phyloP scores from a whole-genome alignment of 1,140 invertebrate species.

The Telenomus remus region DNA sequence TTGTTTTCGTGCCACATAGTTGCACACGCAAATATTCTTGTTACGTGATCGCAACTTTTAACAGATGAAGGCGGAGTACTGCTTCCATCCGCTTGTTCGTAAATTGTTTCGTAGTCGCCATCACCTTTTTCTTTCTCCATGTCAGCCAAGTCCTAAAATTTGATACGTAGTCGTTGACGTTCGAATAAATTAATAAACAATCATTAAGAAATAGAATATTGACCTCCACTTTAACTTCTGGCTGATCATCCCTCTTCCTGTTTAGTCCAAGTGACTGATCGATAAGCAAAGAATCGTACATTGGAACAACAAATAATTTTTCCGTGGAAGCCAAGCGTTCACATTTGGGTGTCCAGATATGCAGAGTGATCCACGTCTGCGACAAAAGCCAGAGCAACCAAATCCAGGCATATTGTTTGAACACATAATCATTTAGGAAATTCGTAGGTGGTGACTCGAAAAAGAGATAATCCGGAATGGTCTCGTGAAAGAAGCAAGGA shows the following conservation, averaged over 20 bases:
- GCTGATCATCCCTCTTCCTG: slow-evolving; percentile 93
- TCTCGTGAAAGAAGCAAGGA: slow-evolving; percentile 90
- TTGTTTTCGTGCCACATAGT: slow-evolving; percentile 99
- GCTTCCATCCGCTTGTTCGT: slow-evolving; percentile 90
- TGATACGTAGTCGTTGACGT: too few relatives aligned
- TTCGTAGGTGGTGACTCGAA: slow-evolving; percentile 90
- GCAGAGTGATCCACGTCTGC: slow-evolving; percentile 95
- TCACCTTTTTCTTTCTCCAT: slow-evolving; percentile 94
- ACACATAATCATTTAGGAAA: slow-evolving; percentile 89
- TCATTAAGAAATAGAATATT: too few relatives aligned
- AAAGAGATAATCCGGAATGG: slow-evolving; percentile 91
- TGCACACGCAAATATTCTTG: slow-evolving; percentile 95
- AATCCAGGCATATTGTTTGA: slow-evolving; percentile 92
- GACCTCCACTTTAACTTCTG: slow-evolving; percentile 95
- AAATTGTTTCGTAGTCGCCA: slow-evolving; percentile 95
- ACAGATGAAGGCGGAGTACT: slow-evolving; percentile 85
- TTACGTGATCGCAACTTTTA: slow-evolving; percentile 93
- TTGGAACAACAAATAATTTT: slow-evolving; percentile 95
- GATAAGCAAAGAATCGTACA: slow-evolving; percentile 94
- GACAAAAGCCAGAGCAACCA: slow-evolving; percentile 96
- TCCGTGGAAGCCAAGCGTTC: slow-evolving; percentile 97
- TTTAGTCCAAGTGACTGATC: slow-evolving; percentile 98
- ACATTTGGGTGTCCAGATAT: slow-evolving; percentile 98
- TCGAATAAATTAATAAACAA: too few relatives aligned
- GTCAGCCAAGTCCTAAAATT: slow-evolving; percentile 84